These are phyloP conservation scores for Ia io DNA, from an alignment of 2,113 vertebrate species.

Conservation along the genomic window DNA sequence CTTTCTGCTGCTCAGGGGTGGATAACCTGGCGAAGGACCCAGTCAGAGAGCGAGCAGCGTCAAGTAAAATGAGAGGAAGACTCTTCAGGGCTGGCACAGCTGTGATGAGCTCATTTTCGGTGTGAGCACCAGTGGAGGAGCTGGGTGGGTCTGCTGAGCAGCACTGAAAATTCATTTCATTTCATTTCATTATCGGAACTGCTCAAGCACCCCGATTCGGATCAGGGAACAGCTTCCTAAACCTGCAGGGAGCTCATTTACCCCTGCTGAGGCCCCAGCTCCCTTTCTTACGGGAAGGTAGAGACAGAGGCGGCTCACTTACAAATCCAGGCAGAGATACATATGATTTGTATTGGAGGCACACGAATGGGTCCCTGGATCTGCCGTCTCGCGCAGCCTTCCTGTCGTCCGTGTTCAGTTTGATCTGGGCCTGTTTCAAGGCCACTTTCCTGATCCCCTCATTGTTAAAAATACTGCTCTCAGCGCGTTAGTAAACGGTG, in stretches of 20 bases:
- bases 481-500: neutral
- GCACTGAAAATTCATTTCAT: slow-evolving; percentile 77
- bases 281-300: slow-evolving; percentile 53
- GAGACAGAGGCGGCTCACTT: neutral
- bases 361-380: neutral
- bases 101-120: slow-evolving; percentile 54
- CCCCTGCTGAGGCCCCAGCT: slow-evolving; percentile 75
- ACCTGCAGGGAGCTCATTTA: slow-evolving; percentile 78
- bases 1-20: neutral
- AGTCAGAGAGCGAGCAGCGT: neutral
- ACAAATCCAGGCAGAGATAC: neutral
- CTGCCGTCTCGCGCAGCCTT: neutral
- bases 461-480: neutral
- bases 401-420: neutral
- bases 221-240: slow-evolving; percentile 71
- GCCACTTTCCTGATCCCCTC: slow-evolving; percentile 41
- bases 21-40: neutral
- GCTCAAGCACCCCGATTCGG: slow-evolving; percentile 72
- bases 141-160: slow-evolving; percentile 60
- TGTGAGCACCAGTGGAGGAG: slow-evolving; percentile 27
- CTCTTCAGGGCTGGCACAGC: slow-evolving; percentile 31
- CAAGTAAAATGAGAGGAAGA: slow-evolving; percentile 10
- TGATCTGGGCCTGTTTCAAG: slow-evolving; percentile 62
- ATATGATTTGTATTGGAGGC: neutral
- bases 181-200: slow-evolving; percentile 78